Evolutionary conservation across 2,888 invertebrate genomes (phyloP).

Genomic region (Iphiclides podalirius): DNA sequence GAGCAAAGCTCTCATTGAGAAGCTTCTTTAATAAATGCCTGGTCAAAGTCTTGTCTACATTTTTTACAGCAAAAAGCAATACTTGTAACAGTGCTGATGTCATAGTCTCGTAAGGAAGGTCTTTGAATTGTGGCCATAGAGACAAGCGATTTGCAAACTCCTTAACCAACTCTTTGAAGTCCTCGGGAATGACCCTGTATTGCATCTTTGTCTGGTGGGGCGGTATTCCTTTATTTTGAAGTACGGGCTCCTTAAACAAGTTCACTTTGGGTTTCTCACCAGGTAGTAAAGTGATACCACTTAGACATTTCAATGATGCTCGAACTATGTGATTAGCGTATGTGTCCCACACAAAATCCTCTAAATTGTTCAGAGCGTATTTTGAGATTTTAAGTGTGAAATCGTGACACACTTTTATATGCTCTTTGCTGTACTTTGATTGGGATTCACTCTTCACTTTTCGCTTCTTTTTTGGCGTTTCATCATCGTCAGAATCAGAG

Average conservation of each 20-base stretch:
- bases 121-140: conserved; percentile 88
- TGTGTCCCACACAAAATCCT: conserved; percentile 89
- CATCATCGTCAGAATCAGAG: conserved; percentile 38
- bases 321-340: conserved; percentile 89
- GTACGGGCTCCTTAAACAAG: conserved; percentile 49
- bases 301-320: conserved; percentile 84
- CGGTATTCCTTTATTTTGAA: conserved; percentile 53
- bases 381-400: conserved; percentile 86
- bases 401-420: conserved; percentile 78
- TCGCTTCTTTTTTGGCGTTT: conserved; percentile 47
- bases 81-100: conserved; percentile 87
- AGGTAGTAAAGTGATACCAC: conserved; percentile 81
- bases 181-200: conserved; percentile 76
- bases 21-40: conserved; percentile 81
- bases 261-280: conserved; percentile 67
- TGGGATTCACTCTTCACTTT: conserved; percentile 42
- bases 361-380: conserved; percentile 90
- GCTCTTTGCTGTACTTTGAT: conserved; percentile 60
- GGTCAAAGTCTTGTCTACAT: conserved; percentile 76
- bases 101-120: conserved; percentile 84
- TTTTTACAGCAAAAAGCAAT: conserved; percentile 81
- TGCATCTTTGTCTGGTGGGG: conserved; percentile 60
- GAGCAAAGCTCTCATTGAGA: conserved; percentile 81
- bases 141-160: conserved; percentile 83
- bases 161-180: conserved; percentile 81